phyloP scores from a whole-genome alignment of 2,888 invertebrate genomes.

The Gastrophysa polygoni region DNA sequence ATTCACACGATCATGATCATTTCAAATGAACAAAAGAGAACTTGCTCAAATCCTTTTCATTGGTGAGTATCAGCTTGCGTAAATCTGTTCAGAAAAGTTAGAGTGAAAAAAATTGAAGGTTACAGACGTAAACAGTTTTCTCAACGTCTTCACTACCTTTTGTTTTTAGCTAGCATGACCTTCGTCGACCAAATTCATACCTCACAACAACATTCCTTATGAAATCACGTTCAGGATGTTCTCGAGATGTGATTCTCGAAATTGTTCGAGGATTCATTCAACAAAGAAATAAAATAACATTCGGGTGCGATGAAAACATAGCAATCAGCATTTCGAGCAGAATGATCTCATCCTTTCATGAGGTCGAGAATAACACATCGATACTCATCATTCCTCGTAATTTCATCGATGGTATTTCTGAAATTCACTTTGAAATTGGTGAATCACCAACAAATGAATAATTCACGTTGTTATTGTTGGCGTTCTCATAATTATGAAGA shows the following conservation, averaged over 20 bases:
- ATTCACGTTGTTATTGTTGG: too few species aligned
- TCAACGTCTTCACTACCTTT: background rate
- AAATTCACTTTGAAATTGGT: background rate
- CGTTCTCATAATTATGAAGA: too few species aligned
- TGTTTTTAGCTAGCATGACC: conserved; percentile 1
- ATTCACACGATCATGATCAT: too few species aligned
- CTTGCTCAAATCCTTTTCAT: too few species aligned
- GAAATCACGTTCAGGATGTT: conserved; percentile 5
- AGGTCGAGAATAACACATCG: background rate
- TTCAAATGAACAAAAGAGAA: too few species aligned
- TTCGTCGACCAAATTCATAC: conserved; percentile 9
- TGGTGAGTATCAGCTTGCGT: background rate
- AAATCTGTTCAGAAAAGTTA: background rate
- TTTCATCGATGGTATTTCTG: background rate
- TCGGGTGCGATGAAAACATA: too few species aligned
- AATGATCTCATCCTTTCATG: background rate
- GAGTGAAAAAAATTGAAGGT: background rate
- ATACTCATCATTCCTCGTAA: background rate
- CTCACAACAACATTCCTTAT: conserved; percentile 11
- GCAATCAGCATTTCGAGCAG: background rate
- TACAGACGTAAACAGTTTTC: background rate
- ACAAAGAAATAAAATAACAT: too few species aligned
- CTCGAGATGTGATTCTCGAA: background rate
- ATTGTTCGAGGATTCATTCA: too few species aligned
- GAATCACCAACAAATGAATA: too few species aligned